A percentile compares a stretch with the other conserved stretches of the same genome.
These are phyloP conservation scores for Acronicta aceris DNA, from an alignment of 2,888 invertebrate species.

Conservation along the genomic window DNA sequence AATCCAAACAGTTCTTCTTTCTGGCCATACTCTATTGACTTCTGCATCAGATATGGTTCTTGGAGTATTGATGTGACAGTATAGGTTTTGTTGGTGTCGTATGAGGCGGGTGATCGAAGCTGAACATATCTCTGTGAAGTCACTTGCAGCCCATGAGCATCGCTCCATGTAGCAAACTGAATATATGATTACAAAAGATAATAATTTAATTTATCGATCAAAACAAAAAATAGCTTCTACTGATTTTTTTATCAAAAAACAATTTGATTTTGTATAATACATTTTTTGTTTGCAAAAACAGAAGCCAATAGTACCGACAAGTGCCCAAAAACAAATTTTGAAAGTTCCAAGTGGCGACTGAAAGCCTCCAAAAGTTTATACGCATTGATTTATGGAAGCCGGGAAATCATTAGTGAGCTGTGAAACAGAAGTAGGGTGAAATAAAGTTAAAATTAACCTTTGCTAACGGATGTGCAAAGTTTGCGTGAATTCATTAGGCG, in stretches of 20 bases:
- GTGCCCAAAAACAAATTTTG: conserved; percentile 52
- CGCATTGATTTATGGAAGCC: conserved; percentile 70
- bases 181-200: neutral
- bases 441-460: conserved; percentile 72
- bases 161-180: conserved; percentile 96
- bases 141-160: conserved; percentile 93
- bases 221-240: too few species aligned
- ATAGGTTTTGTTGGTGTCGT: conserved; percentile 95
- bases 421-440: conserved; percentile 62
- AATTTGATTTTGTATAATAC: conserved; percentile 4
- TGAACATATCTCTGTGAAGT: conserved; percentile 93
- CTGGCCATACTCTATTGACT: conserved; percentile 89
- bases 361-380: conserved; percentile 61
- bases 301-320: conserved; percentile 29
- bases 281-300: conserved; percentile 8
- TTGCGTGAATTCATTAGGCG: conserved; percentile 48
- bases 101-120: conserved; percentile 91
- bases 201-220: too few species aligned
- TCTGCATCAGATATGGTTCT: conserved; percentile 96
- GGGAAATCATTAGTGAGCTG: conserved; percentile 70
- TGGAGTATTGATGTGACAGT: conserved; percentile 96
- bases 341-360: conserved; percentile 60
- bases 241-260: too few species aligned
- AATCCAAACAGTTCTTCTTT: conserved; percentile 97
- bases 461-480: conserved; percentile 56